Conservation (phyloP, 2,113 vertebrate genomes). For the Misgurnus mizolepis region DNA sequence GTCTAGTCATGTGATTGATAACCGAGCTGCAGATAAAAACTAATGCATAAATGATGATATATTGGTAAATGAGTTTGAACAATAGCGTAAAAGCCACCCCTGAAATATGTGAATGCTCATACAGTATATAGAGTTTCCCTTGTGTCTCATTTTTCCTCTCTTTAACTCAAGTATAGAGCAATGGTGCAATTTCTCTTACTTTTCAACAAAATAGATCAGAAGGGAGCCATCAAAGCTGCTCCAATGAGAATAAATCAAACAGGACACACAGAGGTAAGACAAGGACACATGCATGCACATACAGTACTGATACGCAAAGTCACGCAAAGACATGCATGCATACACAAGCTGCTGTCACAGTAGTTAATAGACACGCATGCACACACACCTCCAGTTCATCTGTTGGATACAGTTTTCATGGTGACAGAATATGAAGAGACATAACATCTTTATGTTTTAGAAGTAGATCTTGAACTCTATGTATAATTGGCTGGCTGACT, state of each 20-base stretch:
- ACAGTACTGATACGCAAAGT: slow-evolving; percentile 13
- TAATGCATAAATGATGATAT: slow-evolving; percentile 47
- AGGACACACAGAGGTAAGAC: slow-evolving; percentile 36
- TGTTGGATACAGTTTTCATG: slow-evolving; percentile 35
- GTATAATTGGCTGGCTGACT: slow-evolving; percentile 49
- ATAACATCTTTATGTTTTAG: slow-evolving; percentile 31
- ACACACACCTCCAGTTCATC: slow-evolving; percentile 23
- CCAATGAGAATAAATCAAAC: slow-evolving; percentile 50
- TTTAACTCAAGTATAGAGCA: slow-evolving; percentile 37
- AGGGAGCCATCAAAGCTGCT: slow-evolving; percentile 51
- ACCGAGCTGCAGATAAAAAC: slow-evolving; percentile 4
- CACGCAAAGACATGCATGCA: slow-evolving; percentile 28
- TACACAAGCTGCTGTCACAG: not conserved
- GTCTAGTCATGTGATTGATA: slow-evolving; percentile 8
- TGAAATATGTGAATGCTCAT: slow-evolving; percentile 5
- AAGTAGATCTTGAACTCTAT: slow-evolving; percentile 64
- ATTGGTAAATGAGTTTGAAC: slow-evolving; percentile 50
- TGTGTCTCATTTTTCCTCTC: slow-evolving; percentile 33
- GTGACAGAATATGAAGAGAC: slow-evolving; percentile 47
- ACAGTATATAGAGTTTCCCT: not conserved
- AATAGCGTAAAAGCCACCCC: slow-evolving; percentile 17
- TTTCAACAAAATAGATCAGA: slow-evolving; percentile 50
- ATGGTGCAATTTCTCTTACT: slow-evolving; percentile 42
- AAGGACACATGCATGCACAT: slow-evolving; percentile 35
- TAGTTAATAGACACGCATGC: slow-evolving; percentile 1